Conservation (phyloP, 2,888 invertebrate species). For the Lordiphosa fenestrarum region DNA sequence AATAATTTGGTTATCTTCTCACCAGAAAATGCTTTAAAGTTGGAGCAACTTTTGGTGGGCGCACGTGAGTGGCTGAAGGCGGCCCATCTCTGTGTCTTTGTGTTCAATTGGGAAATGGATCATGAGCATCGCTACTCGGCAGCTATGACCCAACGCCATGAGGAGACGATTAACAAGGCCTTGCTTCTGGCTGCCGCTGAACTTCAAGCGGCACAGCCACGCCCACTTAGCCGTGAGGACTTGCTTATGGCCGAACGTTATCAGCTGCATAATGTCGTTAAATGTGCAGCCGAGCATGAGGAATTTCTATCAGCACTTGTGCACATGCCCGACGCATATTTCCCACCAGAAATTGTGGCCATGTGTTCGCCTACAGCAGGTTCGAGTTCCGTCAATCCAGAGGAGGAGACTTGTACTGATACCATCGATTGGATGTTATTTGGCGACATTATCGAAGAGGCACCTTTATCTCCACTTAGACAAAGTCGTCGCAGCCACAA, state of each 20-base stretch:
- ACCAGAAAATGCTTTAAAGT: constrained; percentile 48
- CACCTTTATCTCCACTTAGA: constrained; percentile 54
- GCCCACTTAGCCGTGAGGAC: constrained; percentile 25
- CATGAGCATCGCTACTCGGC: constrained; percentile 56
- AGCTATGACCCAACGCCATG: constrained; percentile 36
- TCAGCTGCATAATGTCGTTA: constrained; percentile 28
- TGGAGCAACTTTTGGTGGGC: constrained; percentile 48
- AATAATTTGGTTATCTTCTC: neutral
- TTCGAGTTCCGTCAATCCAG: neutral
- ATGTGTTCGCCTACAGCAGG: constrained; percentile 25
- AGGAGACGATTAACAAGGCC: constrained; percentile 30
- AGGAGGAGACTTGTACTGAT: neutral
- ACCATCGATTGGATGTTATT: constrained; percentile 12
- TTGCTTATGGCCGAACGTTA: constrained; percentile 22
- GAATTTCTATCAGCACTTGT: constrained; percentile 44
- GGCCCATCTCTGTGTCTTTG: constrained; percentile 54
- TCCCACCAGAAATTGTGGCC: constrained; percentile 41
- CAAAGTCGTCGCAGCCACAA: constrained; percentile 21
- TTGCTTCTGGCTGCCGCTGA: constrained; percentile 15
- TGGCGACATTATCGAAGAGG: constrained; percentile 19
- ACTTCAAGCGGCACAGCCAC: neutral
- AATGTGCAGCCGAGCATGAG: constrained; percentile 35
- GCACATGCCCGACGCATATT: constrained; percentile 46
- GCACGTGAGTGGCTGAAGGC: constrained; percentile 61
- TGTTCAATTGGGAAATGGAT: constrained; percentile 73